Evolutionary conservation across 2,113 vertebrate species (phyloP), one percentile per base, ranked within the genome.

Genomic region (Serinus canaria): DNA sequence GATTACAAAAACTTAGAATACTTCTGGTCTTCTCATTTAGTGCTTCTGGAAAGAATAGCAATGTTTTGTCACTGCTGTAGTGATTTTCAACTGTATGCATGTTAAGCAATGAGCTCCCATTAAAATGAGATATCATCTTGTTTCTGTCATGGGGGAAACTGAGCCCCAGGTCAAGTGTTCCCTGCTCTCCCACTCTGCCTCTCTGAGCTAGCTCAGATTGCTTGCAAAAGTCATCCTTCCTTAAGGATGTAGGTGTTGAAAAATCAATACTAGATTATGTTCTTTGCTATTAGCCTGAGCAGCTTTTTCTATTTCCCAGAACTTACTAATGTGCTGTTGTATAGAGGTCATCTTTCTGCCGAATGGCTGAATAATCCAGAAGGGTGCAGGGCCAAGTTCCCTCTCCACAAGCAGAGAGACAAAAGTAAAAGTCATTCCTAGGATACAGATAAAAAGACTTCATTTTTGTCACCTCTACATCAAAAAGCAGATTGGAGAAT

Each of bases 191-290:
- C 1, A 1, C 6, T 35, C 37, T 47, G 43, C 59, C 44, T 82
- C 56, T 70, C 73, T 53, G 37, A 63, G 31, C n/a, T 69, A 80
- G 53, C 58, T 85, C 94, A 80, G 62, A 73, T 79, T 76, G 50
- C 74, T 82, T 82, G 33, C 87, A 82, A 15, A 94, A 89, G 78
- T 92, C 60, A 84, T 83, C 56, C 41, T 91, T 92, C 43, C 68
- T 90, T 96, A 55, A 92, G 83, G 75, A 85, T 69, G 67, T 73
- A 95, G 78, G 81, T 73, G 74, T 85, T 88, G 78, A 37, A 62
- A 83, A 81, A 95, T 95, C 87, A 67, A 92, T 92, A 91, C 60
- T 22, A 91, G 81, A 85, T 95, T 74, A 92, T 88, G 88, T 95
- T 96, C 80, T 94, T 95, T 66, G 67, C 75, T 92, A 63, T 91